Evolutionary conservation across 2,113 vertebrate species (phyloP).

Genomic region (Phalacrocorax aristotelis): DNA sequence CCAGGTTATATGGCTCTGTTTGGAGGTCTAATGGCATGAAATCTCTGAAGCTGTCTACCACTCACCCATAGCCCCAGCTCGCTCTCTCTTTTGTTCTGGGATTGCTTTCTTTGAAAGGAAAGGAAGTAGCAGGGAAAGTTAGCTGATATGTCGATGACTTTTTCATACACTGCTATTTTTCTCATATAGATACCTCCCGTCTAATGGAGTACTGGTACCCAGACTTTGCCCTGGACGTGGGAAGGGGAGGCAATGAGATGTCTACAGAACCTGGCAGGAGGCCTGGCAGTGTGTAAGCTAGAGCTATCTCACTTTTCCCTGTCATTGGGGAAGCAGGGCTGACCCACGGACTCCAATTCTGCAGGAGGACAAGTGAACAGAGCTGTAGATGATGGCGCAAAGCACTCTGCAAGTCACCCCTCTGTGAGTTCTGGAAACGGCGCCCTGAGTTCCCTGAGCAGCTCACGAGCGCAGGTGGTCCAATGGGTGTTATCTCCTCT

Average conservation of each 20-base stretch:
- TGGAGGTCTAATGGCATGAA: not conserved
- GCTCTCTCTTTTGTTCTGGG: not conserved
- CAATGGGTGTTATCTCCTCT: not conserved
- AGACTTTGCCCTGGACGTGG: not conserved
- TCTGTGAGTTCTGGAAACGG: not conserved
- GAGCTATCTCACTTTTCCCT: not conserved
- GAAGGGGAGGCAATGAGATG: not conserved
- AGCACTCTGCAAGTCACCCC: not conserved
- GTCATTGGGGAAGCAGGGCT: not conserved
- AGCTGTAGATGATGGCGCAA: accelerated
- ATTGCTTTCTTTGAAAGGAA: not conserved
- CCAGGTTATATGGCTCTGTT: not conserved
- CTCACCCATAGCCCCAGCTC: not conserved
- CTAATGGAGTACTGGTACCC: not conserved
- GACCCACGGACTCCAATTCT: not conserved
- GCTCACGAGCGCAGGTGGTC: not conserved
- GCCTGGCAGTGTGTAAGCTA: not conserved
- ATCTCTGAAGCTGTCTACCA: not conserved
- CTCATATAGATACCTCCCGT: not conserved
- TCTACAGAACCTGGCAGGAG: not conserved
- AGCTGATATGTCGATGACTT: not conserved
- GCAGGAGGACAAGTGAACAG: not conserved
- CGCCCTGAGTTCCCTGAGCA: not conserved
- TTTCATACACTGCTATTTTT: not conserved
- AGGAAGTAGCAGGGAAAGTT: not conserved